Evolutionary conservation across 1,140 invertebrate species (phyloP), one percentile per base, ranked within the genome.

Genomic region (Pectinophora gossypiella): DNA sequence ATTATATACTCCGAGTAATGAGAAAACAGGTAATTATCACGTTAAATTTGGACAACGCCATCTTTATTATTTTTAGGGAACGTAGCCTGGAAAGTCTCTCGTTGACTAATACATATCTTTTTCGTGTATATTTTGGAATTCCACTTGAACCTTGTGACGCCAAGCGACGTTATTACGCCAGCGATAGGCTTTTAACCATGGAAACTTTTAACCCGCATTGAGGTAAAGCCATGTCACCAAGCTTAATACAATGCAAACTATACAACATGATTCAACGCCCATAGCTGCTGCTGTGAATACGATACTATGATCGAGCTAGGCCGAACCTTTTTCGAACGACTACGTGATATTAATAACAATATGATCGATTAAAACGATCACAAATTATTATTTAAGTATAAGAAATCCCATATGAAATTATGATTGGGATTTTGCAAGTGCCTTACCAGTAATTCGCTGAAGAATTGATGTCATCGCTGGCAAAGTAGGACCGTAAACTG

Each of bases 401-500:
- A 38, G 36, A 5, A 15, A 38, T 4, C 36, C 13, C 13, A 7
- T n/a, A 38, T 15, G 7, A 4, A 15, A 7, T 10, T n/a, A 38
- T 4, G 9, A 9, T 10, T 38, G 5, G 16, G 6, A 2, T 12
- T 32, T 4, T 21, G 3, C 12, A 48, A 16, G 15, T 38, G 9
- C 19, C 40, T 44, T 55, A 61, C 96, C 96, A 57, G 95, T 95
- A 19, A 90, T 89, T 70, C 96, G 90, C 83, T 97, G 95, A 0
- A 91, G 90, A 56, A 97, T 90, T 0, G 96, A 97, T 19, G 97
- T 83, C 59, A 94, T 72, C 0, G 92, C 86, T 19, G 95, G 95
- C 23, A 97, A 64, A 67, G 96, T 94, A 1, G 90, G 85, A 59
- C 93, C 91, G 68, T 97, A 97, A 66, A 97, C 95, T 4, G 91